These are phyloP conservation scores for Actenoides hombroni DNA, from an alignment of 2,113 vertebrate genomes.

Conservation along the genomic window DNA sequence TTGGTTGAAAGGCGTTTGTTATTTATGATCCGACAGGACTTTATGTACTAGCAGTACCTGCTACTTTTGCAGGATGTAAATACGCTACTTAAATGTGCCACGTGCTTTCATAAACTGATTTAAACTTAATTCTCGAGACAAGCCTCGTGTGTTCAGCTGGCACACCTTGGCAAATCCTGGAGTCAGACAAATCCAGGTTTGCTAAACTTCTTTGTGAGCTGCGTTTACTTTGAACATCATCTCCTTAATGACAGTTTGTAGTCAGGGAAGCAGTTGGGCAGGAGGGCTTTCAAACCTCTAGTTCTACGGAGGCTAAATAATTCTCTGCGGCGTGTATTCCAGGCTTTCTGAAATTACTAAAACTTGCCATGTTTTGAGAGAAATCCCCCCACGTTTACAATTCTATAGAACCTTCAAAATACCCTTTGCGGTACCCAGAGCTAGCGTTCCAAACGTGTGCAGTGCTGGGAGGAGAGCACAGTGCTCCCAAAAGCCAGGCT, in stretches of 20 bases:
- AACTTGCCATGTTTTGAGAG: background rate
- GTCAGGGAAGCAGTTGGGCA: background rate
- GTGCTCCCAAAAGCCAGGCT: fast-evolving
- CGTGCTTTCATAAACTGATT: background rate
- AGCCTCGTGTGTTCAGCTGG: background rate
- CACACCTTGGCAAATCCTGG: background rate
- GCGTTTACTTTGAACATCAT: background rate
- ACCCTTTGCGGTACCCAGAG: background rate
- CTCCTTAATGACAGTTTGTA: background rate
- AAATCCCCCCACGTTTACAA: background rate
- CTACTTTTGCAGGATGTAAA: background rate
- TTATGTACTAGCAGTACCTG: background rate
- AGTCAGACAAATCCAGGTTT: background rate
- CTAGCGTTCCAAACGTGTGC: background rate
- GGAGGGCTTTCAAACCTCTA: background rate
- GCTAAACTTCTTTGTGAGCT: background rate
- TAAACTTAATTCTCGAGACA: background rate
- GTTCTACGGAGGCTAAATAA: background rate
- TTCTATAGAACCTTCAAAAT: background rate
- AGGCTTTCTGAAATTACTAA: background rate
- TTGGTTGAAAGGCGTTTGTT: background rate
- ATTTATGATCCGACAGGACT: background rate
- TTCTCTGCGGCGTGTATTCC: background rate
- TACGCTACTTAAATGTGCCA: background rate
- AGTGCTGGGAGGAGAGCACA: background rate